Evolutionary conservation across 1,140 invertebrate genomes (phyloP).

Genomic region (Palaemon carinicauda): DNA sequence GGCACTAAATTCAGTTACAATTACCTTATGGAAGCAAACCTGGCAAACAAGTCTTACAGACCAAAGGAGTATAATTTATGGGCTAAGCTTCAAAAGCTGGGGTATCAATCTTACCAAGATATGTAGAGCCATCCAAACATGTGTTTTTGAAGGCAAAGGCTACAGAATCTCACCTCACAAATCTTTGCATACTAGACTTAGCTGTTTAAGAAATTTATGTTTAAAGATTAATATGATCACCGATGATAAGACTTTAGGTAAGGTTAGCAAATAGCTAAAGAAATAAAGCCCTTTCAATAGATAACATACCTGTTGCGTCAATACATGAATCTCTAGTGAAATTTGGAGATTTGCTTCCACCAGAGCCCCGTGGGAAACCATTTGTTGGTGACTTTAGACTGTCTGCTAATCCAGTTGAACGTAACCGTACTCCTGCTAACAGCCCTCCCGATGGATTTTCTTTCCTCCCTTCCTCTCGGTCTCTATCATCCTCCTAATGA

Average conservation of each 20-base stretch:
- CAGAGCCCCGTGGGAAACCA: constrained; percentile 61
- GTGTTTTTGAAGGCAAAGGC: too few relatives aligned
- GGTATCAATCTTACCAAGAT: too few relatives aligned
- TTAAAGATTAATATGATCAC: background rate
- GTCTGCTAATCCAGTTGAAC: constrained; percentile 65
- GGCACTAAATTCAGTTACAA: too few relatives aligned
- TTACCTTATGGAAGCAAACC: too few relatives aligned
- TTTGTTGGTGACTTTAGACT: constrained; percentile 67
- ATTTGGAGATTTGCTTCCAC: constrained; percentile 65
- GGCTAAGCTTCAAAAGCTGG: too few relatives aligned
- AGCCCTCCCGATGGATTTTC: constrained; percentile 59
- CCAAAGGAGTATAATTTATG: too few relatives aligned
- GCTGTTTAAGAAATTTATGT: background rate
- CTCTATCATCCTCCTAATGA: constrained; percentile 68
- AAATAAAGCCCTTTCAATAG: constrained; percentile 37
- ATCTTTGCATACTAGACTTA: background rate
- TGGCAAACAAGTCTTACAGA: too few relatives aligned
- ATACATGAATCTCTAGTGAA: constrained; percentile 61
- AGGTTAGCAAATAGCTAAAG: background rate
- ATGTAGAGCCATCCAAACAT: too few relatives aligned
- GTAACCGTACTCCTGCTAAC: constrained; percentile 64
- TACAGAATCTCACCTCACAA: too few relatives aligned
- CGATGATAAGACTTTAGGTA: too few relatives aligned
- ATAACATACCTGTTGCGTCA: constrained; percentile 60
- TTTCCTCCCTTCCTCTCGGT: constrained; percentile 66